Base-by-base conservation (phyloP, 2,888 invertebrate species). In the Lepidonotus clava region DNA sequence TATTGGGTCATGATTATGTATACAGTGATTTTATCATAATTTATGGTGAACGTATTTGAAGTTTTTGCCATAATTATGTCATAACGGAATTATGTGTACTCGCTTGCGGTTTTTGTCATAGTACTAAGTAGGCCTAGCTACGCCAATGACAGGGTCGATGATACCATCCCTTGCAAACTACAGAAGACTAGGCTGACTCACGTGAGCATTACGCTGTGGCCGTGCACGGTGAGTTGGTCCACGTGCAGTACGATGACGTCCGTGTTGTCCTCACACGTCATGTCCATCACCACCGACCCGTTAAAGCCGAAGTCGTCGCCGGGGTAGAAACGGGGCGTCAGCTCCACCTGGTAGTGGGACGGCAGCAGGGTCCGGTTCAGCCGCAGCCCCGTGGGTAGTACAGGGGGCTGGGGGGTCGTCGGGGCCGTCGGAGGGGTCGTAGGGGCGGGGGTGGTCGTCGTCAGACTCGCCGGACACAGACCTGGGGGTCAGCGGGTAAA, bases 341-440 rank as follows among this genome's bases (percentile, higher is more conserved):
- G 51, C 24, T 85, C 85, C 34, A 85, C 76, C n/a, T 71, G 32
- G 71, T 85, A 76, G 53, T 71, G 85, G 18, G 24, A 85, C 8
- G 85, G 85, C 67, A 67, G 38, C 1, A 85, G n/a, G 14, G 85
- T 85, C 34, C 56, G 66, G 85, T 66, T 66, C 24, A 85, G 85
- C 5, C 85, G 14, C 24, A 32, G 28, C 6, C 85, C 85, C 28
- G 85, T 85, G n/a, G 71, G 67, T 0, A 85, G 41, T 5, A 40
- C 41, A 1, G 66, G 66, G 14, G 67, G 14, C 28, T 36, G 38
- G 21, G 84, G 18, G 18, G 56, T 56, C 41, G 61, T 53, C n/a
- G 61, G 28, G 0, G 56, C 14, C 4, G 84, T 34, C 5, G 56
- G 24, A 6, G 53, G 14, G 1, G 53, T 56, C 34, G n/a, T n/a